phyloP scores from a whole-genome alignment of 2,113 vertebrate species.

The Lipophrys pholis region DNA sequence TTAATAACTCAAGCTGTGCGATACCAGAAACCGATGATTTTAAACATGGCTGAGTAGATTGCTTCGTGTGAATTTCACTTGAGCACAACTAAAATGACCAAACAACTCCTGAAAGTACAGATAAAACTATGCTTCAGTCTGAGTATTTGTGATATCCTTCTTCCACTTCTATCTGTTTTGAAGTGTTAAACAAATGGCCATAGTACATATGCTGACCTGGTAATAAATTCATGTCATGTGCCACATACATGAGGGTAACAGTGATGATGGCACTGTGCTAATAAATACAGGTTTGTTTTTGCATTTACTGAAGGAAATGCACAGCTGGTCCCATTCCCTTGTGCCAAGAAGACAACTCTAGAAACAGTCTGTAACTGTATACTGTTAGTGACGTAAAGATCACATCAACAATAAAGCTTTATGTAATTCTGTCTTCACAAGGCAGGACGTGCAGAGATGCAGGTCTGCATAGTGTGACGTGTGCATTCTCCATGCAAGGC shows the following conservation, averaged over 20 bases:
- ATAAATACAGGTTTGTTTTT: conserved; percentile 46
- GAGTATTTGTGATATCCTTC: too few species aligned
- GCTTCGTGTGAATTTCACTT: too few species aligned
- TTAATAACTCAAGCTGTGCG: too few species aligned
- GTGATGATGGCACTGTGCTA: conserved; percentile 51
- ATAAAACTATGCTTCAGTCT: too few species aligned
- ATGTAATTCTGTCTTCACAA: conserved; percentile 25
- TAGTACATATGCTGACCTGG: too few species aligned
- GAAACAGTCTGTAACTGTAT: not conserved
- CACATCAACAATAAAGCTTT: conserved; percentile 22
- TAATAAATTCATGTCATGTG: conserved; percentile 25
- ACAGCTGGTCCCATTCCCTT: conserved; percentile 35
- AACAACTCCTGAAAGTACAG: too few species aligned
- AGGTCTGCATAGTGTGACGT: conserved; percentile 19
- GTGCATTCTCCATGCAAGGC: conserved; percentile 25
- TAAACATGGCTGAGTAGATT: too few species aligned
- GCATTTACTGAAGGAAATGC: conserved; percentile 33
- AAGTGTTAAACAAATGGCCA: too few species aligned
- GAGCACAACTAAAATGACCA: too few species aligned
- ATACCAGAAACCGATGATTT: too few species aligned
- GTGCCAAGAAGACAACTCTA: conserved; percentile 24
- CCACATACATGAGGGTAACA: conserved; percentile 49
- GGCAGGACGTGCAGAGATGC: not conserved
- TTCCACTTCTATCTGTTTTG: too few species aligned
- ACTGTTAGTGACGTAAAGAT: not conserved